Conservation (phyloP, 2,113 vertebrate genomes). For the Piaya cayana region DNA sequence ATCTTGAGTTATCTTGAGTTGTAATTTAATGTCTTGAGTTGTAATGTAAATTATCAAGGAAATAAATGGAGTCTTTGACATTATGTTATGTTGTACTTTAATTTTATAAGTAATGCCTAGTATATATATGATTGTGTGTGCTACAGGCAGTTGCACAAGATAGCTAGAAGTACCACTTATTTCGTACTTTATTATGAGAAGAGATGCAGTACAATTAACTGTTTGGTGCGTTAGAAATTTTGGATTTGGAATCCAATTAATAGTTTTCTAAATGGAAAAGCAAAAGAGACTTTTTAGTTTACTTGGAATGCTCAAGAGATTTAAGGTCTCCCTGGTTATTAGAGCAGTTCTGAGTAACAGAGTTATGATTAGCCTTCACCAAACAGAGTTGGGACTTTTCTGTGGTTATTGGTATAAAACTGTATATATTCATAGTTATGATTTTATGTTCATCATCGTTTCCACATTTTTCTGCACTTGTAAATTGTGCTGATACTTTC, state of each 20-base stretch:
- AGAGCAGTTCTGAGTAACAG: not conserved
- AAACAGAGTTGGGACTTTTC: not conserved
- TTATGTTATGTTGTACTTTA: not conserved
- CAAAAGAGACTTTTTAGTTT: not conserved
- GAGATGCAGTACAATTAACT: not conserved
- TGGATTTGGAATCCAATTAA: not conserved
- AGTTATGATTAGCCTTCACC: not conserved
- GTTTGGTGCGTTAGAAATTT: not conserved
- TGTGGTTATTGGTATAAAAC: not conserved
- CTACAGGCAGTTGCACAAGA: not conserved
- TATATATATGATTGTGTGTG: accelerated
- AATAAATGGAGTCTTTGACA: not conserved
- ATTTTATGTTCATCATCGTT: not conserved
- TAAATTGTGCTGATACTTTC: not conserved
- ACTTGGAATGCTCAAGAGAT: not conserved
- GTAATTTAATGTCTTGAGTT: not conserved
- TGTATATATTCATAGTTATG: not conserved
- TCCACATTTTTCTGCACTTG: not conserved
- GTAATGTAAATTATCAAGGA: not conserved
- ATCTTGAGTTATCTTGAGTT: not conserved
- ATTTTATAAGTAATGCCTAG: accelerated
- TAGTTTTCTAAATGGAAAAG: not conserved
- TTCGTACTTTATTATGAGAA: not conserved
- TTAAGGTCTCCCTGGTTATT: not conserved
- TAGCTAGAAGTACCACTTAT: not conserved